Conservation (phyloP, 2,797 vertebrate genomes). For the Eulemur albifrons region DNA sequence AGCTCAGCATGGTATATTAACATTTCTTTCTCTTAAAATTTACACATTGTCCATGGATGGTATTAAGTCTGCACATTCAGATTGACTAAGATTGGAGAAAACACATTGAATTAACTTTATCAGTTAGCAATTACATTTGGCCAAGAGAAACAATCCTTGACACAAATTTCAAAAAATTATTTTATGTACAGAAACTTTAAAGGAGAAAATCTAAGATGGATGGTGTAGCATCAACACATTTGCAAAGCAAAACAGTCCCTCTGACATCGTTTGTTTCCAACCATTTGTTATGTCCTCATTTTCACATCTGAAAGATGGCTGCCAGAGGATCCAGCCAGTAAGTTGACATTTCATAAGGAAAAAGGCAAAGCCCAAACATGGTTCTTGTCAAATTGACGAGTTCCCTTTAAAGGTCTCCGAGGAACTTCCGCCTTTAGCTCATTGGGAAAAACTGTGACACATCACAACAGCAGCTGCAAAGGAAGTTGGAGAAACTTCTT, state of each 20-base stretch:
- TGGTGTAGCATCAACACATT: not conserved
- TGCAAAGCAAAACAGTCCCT: not conserved
- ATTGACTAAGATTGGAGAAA: not conserved
- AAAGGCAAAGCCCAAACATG: not conserved
- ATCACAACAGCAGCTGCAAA: not conserved
- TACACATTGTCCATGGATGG: not conserved
- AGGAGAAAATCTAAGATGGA: not conserved
- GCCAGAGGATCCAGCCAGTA: not conserved
- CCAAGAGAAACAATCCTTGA: not conserved
- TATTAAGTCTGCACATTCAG: not conserved
- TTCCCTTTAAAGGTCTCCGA: not conserved
- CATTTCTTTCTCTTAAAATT: not conserved
- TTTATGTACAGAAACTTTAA: not conserved
- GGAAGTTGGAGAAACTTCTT: not conserved
- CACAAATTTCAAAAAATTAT: not conserved
- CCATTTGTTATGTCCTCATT: not conserved
- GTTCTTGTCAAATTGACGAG: not conserved
- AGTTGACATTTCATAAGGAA: not conserved
- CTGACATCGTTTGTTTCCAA: not conserved
- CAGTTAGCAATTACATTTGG: not conserved
- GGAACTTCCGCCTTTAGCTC: not conserved
- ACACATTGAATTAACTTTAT: not conserved
- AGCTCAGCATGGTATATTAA: not conserved
- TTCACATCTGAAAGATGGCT: not conserved
- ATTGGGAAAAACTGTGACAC: not conserved